Conservation (phyloP, 2,888 invertebrate species). For the Mesoligia furuncula region DNA sequence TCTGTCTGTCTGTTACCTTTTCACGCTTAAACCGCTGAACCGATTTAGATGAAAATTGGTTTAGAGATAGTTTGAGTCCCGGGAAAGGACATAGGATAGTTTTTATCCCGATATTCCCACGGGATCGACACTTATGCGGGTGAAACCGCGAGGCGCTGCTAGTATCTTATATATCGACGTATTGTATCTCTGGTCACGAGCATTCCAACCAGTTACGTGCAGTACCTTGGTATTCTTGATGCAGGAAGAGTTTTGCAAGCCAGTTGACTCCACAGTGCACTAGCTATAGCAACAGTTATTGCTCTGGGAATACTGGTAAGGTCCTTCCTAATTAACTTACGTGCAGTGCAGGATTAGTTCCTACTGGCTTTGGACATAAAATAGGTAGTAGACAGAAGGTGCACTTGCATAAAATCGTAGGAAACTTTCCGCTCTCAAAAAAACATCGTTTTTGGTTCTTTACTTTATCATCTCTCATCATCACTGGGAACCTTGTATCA, state of each 20-base stretch:
- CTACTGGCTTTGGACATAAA: constrained; percentile 13
- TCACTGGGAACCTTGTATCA: not conserved
- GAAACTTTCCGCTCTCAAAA: not conserved
- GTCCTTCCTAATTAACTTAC: constrained; percentile 54
- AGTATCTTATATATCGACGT: constrained; percentile 10
- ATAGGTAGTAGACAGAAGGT: constrained; percentile 3
- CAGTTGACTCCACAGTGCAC: constrained; percentile 56
- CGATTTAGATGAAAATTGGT: no score
- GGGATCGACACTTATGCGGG: no score
- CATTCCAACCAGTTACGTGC: constrained; percentile 43
- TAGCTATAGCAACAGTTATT: constrained; percentile 26
- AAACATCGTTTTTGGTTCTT: not conserved
- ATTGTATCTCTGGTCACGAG: constrained; percentile 14
- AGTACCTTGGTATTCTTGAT: constrained; percentile 59
- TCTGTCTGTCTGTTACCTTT: no score
- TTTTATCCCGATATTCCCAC: no score
- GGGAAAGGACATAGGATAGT: no score
- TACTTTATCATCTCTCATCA: not conserved
- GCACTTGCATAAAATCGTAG: not conserved
- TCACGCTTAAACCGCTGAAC: no score
- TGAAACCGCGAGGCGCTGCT: no score
- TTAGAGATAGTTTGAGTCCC: no score
- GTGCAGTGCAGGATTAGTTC: constrained; percentile 45
- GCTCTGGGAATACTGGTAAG: constrained; percentile 49
- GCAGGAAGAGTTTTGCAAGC: constrained; percentile 66